phyloP scores from a whole-genome alignment of 2,113 vertebrate species.

The Chauna torquata region DNA sequence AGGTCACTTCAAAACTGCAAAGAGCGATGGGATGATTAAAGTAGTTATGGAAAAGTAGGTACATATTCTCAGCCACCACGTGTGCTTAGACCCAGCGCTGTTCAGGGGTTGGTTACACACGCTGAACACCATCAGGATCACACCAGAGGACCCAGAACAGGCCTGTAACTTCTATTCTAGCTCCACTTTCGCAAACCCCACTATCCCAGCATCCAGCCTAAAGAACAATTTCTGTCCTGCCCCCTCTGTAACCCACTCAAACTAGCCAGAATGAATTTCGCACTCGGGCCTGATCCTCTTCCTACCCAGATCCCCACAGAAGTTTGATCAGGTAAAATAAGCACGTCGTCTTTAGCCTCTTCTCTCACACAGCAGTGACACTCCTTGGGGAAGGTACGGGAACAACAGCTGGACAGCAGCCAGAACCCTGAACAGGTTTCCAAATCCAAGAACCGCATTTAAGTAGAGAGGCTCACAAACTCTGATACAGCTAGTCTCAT shows the following conservation, averaged over 20 bases:
- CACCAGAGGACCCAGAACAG: rapidly evolving
- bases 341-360: background rate
- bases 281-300: background rate
- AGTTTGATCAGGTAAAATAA: background rate
- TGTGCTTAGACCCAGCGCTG: background rate
- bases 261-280: background rate
- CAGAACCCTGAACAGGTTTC: background rate
- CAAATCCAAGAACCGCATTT: background rate
- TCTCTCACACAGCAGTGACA: background rate
- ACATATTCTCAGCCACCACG: background rate
- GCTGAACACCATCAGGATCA: background rate
- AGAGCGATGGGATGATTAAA: background rate
- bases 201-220: background rate
- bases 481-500: background rate
- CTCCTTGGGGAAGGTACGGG: background rate
- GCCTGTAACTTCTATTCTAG: background rate
- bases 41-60: background rate
- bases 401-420: background rate
- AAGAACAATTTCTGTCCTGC: background rate
- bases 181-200: background rate
- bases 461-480: background rate
- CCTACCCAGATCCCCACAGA: background rate
- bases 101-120: background rate
- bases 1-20: background rate
- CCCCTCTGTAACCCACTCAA: background rate